phyloP scores from a whole-genome alignment of 2,797 vertebrate species.

The Tragopan temminckii region DNA sequence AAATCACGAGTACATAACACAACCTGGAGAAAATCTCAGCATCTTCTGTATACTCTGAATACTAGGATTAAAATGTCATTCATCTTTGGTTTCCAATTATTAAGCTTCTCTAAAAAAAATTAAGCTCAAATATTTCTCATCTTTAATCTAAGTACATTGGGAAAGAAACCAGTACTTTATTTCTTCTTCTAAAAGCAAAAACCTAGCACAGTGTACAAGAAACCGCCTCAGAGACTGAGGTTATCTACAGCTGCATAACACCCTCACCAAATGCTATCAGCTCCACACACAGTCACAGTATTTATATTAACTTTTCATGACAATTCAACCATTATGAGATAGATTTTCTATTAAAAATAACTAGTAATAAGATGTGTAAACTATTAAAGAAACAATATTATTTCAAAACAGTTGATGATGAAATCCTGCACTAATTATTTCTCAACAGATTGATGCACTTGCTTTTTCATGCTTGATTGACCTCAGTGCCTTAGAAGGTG shows the following conservation, averaged over 20 bases:
- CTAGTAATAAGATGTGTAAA: background rate
- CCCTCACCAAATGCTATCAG: background rate
- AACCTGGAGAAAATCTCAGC: background rate
- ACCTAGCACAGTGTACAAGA: conserved; percentile 26
- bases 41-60: background rate
- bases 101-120: background rate
- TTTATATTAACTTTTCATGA: conserved; percentile 21
- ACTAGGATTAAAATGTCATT: no score
- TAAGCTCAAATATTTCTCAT: conserved; percentile 71
- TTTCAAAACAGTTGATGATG: background rate
- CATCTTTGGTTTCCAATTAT: no score
- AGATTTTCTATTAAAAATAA: background rate
- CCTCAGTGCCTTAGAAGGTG: background rate
- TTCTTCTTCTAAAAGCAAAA: conserved; percentile 68
- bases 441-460: background rate
- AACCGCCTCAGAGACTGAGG: conserved; percentile 55
- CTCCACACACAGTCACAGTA: conserved; percentile 10
- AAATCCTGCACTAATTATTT: background rate
- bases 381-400: background rate
- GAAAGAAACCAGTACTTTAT: conserved; percentile 67
- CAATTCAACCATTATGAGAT: background rate
- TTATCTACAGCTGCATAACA: conserved; percentile 68
- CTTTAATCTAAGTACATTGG: conserved; percentile 69
- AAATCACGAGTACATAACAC: background rate
- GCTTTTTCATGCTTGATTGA: background rate